Base-by-base conservation (phyloP, 2,888 invertebrate species). In the Metallyticus violacea region DNA sequence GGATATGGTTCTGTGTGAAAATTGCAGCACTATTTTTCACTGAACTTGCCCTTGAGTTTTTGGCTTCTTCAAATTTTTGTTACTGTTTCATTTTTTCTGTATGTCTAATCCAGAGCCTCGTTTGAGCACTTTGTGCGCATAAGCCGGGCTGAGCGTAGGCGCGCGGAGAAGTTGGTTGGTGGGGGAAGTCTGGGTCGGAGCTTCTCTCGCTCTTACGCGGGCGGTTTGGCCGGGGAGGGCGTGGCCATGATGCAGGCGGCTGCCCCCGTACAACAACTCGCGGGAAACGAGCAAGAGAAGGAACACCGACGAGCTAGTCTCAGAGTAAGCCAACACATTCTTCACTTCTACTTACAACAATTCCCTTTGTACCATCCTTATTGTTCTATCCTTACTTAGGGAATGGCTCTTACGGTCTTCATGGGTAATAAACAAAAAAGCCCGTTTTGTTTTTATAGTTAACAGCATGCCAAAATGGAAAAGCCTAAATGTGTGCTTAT, bases 151-250 rank as follows among this genome's bases (percentile, higher is more conserved):
- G 90, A 90, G 88, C 89, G 90, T 77, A 89, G 90, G 30, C 89
- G 90, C 91, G 93, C 94, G 90, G 94, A 94, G 92, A 94, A 94
- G 90, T 93, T 94, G 88, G 93, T 94, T 88, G 94, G 94, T 91
- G 94, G 94, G 90, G 93, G 94, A 89, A 94, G 94, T 92, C 92
- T 95, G 91, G 95, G 95, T 89, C 92, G 95, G 90, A 94, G 94
- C 84, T 95, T 94, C 91, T 94, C 94, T 88, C 93, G 94, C 90
- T 94, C 94, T 79, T 94, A 94, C 87, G 94, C 94, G 30, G 94
- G 94, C 88, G 93, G 94, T 29, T 91, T 94, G 86, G 91, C 90
- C 80, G 87, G 86, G 81, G 85, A 85, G 78, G 40, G 85, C 86
- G 83, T 82, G 81, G 85, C 77, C 82, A 81, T 27, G 79, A 86